Percentiles rank a stretch among this genome's conserved stretches.
Evolutionary conservation across 1,140 invertebrate genomes (phyloP).

Genomic region (Frieseomelitta varia): DNA sequence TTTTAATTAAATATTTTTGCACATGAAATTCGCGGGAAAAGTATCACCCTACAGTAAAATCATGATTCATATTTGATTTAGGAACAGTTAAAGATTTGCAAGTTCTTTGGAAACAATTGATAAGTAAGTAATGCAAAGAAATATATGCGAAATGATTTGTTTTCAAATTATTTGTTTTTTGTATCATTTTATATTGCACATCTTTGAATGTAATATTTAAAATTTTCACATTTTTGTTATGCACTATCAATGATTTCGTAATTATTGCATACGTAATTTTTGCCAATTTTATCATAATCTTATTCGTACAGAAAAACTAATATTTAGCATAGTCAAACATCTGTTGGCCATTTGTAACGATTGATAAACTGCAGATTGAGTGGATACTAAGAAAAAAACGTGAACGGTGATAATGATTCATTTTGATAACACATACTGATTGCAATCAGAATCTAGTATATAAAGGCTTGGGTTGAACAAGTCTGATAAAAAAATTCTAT

Average conservation of each 20-base stretch:
- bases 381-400: background rate
- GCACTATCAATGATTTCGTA: too few species aligned
- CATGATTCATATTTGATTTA: background rate
- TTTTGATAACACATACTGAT: background rate
- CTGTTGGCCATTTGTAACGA: background rate
- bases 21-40: background rate
- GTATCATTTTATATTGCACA: background rate
- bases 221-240: background rate
- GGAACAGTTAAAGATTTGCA: background rate
- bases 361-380: background rate
- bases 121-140: background rate
- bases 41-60: background rate
- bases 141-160: background rate
- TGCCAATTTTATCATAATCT: background rate
- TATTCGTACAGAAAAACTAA: background rate
- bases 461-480: constrained; percentile 11
- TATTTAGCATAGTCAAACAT: background rate
- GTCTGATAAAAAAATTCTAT: background rate
- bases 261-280: background rate
- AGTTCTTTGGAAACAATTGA: background rate
- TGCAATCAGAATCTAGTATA: background rate
- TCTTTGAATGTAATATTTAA: background rate
- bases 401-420: background rate
- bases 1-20: background rate
- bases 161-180: background rate